These are phyloP conservation scores for Drosophila greeni DNA, from an alignment of 2,888 invertebrate genomes.

Conservation along the genomic window DNA sequence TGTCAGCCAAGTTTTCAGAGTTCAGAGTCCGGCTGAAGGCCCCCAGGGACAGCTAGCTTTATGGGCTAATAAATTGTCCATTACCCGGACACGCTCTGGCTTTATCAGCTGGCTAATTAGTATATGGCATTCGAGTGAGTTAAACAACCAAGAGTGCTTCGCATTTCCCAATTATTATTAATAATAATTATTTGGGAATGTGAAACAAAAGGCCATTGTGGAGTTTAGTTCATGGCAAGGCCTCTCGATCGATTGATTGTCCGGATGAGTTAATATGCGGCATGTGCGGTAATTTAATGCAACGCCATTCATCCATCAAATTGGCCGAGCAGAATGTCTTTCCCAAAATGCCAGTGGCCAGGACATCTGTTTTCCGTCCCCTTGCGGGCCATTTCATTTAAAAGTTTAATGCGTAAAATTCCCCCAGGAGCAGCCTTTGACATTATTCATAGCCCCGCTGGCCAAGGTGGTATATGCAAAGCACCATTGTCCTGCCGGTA, in stretches of 20 bases:
- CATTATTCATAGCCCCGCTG: conserved; percentile 14
- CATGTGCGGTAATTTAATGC: conserved; percentile 21
- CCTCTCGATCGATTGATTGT: conserved; percentile 1
- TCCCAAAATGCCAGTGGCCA: conserved; percentile 1
- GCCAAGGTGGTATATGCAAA: conserved; percentile 15
- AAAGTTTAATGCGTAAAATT: conserved; percentile 14
- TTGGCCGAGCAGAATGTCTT: conserved; percentile 5
- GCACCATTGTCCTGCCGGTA: conserved; percentile 1
- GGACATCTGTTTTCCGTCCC: conserved; percentile 13
- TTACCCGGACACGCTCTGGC: conserved; percentile 17
- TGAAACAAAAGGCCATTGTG: background rate
- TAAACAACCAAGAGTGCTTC: conserved; percentile 14
- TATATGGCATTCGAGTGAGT: conserved; percentile 13
- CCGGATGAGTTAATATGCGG: conserved; percentile 23
- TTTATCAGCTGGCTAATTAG: conserved; percentile 30
- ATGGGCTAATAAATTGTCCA: conserved; percentile 36
- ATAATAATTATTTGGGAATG: background rate
- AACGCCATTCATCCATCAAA: conserved; percentile 24
- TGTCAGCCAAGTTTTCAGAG: conserved; percentile 46
- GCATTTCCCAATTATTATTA: conserved; percentile 24
- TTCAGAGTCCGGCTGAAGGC: background rate
- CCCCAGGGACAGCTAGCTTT: conserved; percentile 20
- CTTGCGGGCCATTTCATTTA: conserved; percentile 13
- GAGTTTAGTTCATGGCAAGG: conserved; percentile 1
- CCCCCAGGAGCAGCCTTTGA: conserved; percentile 9